Evolutionary conservation across 2,113 vertebrate genomes (phyloP), one percentile per base, ranked within the genome.

Genomic region (Austrofundulus limnaeus): DNA sequence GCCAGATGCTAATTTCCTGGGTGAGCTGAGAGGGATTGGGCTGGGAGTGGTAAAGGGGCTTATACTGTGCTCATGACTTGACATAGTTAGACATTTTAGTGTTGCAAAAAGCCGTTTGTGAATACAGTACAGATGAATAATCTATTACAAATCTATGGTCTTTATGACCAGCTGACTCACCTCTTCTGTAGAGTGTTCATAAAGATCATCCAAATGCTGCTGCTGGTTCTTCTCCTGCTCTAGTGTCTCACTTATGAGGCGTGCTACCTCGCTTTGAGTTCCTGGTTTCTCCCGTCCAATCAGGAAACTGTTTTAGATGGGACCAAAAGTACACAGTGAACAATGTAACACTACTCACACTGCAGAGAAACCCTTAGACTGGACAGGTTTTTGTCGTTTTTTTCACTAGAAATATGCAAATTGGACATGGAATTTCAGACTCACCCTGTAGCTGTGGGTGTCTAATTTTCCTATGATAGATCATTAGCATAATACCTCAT

Each of bases 201-300:
- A 95, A 0, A 89, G 89, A 66, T 96, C 94, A 43, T 96, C 94
- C 14, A 92, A 37, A 53, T 91, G 80, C 20, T 92, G 86, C 50
- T 92, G 83, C 46, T 87, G 93, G 58, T 91, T 94, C 67, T 92
- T 92, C 80, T 97, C 95, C 72, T 96, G 95, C 82, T 97, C 95
- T 13, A 97, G 87, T 2, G 95, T 96, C 88, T 97, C 95, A 9
- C 94, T 96, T 70, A 97, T 96, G 61, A 97, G 94, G 14, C 95
- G 94, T 1, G 95, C 94, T 47, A 97, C 95, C 85, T 97, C 95
- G 50, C 95, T 97, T 72, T 94, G 94, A 14, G 92, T 91, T 47
- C 95, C 95, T 0, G 95, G 95, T 85, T 94, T 95, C 82, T 96
- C 95, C 65, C 95, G 94, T 50, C 95, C 95, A 90, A 97, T 96